phyloP scores from a whole-genome alignment of 2,888 invertebrate genomes.

The Rhamnusium bicolor region DNA sequence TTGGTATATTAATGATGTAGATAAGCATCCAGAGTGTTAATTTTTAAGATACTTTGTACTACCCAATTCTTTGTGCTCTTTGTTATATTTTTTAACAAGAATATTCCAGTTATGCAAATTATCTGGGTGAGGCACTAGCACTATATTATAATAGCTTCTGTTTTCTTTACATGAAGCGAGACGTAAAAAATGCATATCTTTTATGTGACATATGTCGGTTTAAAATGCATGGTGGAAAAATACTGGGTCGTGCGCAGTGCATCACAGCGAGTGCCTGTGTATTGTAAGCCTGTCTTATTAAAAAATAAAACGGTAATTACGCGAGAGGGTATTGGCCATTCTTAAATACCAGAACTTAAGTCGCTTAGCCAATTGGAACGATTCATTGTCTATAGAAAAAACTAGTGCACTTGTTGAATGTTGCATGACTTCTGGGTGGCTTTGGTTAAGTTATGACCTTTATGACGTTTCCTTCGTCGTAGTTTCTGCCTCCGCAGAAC shows the following conservation, averaged over 20 bases:
- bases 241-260: conserved; percentile 54
- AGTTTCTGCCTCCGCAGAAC: conserved; percentile 37
- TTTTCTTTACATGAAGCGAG: conserved; percentile 50
- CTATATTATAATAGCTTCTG: conserved; percentile 41
- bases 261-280: conserved; percentile 50
- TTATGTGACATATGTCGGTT: conserved; percentile 55
- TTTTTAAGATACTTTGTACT: conserved; percentile 38
- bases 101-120: conserved; percentile 41
- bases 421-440: conserved; percentile 62
- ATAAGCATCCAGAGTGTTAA: conserved; percentile 26
- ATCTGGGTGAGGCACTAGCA: conserved; percentile 38
- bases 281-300: conserved; percentile 61
- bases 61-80: conserved; percentile 38
- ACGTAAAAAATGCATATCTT: conserved; percentile 54
- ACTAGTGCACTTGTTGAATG: conserved; percentile 62
- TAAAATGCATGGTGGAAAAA: conserved; percentile 52
- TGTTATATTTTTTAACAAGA: conserved; percentile 46
- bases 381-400: conserved; percentile 45
- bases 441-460: conserved; percentile 61
- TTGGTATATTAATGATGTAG: not conserved
- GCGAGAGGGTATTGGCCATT: conserved; percentile 57
- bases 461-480: conserved; percentile 50
- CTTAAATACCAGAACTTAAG: conserved; percentile 39
- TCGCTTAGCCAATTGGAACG: conserved; percentile 49
- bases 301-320: conserved; percentile 62